A percentile compares a stretch with the other conserved stretches of the same genome.
These are phyloP conservation scores for Scopus umbretta DNA, from an alignment of 2,113 vertebrate genomes.

Conservation along the genomic window DNA sequence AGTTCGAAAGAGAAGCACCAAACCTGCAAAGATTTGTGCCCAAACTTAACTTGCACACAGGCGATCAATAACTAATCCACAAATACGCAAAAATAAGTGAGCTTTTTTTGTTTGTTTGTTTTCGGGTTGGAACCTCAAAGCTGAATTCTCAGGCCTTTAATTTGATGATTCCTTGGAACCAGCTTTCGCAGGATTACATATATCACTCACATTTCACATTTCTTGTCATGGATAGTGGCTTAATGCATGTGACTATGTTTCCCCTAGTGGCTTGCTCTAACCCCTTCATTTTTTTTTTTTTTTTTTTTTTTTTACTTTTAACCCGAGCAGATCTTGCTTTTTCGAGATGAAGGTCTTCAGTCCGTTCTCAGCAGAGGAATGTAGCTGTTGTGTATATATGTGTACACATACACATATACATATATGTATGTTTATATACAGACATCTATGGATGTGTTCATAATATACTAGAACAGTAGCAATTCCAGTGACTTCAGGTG, in stretches of 20 bases:
- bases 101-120: neutral
- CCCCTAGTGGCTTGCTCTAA: constrained; percentile 39
- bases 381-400: neutral
- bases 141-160: neutral
- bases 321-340: neutral
- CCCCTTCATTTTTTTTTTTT: neutral
- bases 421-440: neutral
- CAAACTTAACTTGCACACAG: neutral
- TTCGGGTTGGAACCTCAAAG: neutral
- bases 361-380: neutral
- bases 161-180: neutral
- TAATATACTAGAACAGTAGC: neutral
- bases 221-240: neutral
- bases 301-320: neutral
- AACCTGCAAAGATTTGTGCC: neutral
- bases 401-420: neutral
- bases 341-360: neutral
- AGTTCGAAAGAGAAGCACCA: neutral
- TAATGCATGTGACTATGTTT: constrained; percentile 42
- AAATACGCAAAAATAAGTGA: neutral
- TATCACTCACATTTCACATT: neutral
- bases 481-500: neutral
- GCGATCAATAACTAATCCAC: neutral
- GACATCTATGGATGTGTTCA: neutral
- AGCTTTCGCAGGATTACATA: neutral